Base-by-base conservation (phyloP, 2,113 vertebrate genomes). In the Tamias sibiricus region DNA sequence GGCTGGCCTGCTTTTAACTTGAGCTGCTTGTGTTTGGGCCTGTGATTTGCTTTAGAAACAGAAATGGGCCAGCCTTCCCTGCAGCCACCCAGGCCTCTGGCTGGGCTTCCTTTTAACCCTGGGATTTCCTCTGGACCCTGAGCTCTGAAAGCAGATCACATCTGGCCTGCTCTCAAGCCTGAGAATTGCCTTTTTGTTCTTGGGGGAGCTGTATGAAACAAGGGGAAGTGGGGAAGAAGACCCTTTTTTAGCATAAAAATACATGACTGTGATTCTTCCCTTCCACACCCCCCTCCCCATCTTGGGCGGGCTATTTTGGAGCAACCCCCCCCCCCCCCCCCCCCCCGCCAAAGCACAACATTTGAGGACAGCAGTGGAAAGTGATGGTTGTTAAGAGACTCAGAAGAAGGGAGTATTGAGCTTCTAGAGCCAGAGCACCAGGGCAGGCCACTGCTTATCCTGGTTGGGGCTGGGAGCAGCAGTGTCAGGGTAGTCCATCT, bases 11-110 rank as follows among this genome's bases (percentile, higher is more conserved):
- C 20, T 97, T 98, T 98, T 54, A 90, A 98, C 95, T 97, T 95
- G 91, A 97, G 96, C 97, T 97, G 96, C 97, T 98, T 98, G 96
- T 98, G 97, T 99, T 99, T 98, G 98, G 98, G 98, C 98, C 98
- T 97, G 95, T 97, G 95, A 93, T 97, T 77, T 98, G 98, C 98
- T 98, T 97, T 98, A 97, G 98, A 99, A 98, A 99, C 98, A 71
- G 89, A 94, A 69, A 24, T 59, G 85, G 77, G 80, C 84, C 49
- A 71, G 62, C 42, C 20, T 71, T 81, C 77, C 54, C 98, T 99
- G 97, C 98, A 98, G 97, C 98, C 97, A 97, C 91, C 92, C 96
- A 97, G 92, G 90, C 96, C 40, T 91, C 98, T 91, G 6, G 89
- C 95, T 94, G 82, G 26, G 84, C 97, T 98, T 98, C 97, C 97